Conservation (phyloP, 2,113 vertebrate genomes). For the Elephas maximus region DNA sequence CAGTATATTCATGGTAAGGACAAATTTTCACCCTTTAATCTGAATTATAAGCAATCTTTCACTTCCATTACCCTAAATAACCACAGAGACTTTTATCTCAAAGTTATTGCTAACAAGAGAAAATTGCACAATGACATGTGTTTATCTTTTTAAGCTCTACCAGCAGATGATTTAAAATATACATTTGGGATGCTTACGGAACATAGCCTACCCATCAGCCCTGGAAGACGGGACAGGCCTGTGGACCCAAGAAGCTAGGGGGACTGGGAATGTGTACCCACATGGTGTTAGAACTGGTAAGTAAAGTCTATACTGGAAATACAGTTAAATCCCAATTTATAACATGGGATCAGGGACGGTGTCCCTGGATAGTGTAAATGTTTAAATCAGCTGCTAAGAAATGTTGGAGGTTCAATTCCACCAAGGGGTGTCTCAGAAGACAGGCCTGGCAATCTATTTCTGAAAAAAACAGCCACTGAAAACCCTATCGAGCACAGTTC, state of each 20-base stretch:
- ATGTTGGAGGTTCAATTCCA: neutral
- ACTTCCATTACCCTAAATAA: constrained; percentile 62
- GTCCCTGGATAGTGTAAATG: too few relatives aligned
- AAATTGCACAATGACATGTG: constrained; percentile 43
- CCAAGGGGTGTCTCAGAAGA: neutral
- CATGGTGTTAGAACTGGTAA: neutral
- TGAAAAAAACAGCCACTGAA: neutral
- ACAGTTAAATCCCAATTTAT: neutral
- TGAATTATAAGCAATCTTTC: constrained; percentile 66
- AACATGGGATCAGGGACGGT: too few relatives aligned
- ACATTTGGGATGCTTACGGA: neutral
- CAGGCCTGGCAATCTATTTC: neutral
- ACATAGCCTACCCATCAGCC: neutral
- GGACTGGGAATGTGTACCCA: fast-evolving
- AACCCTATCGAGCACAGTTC: neutral
- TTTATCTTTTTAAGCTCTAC: constrained; percentile 66
- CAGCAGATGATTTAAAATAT: constrained; percentile 46
- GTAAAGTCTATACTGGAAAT: neutral
- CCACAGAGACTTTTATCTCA: constrained; percentile 50
- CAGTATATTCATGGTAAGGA: constrained; percentile 34
- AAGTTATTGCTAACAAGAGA: constrained; percentile 59
- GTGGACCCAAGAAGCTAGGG: neutral
- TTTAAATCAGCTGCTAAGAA: neutral
- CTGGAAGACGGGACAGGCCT: neutral
- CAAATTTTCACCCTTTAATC: constrained; percentile 62